These are phyloP conservation scores for Hiodon tergisus DNA, from an alignment of 2,113 vertebrate species.

Conservation along the genomic window DNA sequence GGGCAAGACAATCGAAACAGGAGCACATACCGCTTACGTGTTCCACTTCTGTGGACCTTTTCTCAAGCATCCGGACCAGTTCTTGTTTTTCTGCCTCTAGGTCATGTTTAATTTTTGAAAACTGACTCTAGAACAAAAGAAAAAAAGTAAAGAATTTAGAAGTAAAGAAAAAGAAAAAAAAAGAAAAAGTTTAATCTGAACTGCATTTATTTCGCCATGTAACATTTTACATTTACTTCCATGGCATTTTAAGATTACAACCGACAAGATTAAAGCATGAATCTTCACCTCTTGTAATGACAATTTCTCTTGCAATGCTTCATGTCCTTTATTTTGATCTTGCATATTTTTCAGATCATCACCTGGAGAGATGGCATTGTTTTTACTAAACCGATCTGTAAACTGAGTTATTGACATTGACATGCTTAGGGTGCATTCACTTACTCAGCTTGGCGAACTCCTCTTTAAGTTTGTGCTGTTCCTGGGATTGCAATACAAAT, in stretches of 20 bases:
- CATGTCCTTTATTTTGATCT: constrained; percentile 77
- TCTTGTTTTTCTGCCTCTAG: constrained; percentile 89
- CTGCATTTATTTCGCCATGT: background rate
- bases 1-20: background rate
- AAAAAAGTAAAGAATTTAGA: constrained; percentile 2
- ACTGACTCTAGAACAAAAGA: constrained; percentile 58
- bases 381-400: background rate
- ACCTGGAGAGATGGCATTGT: constrained; percentile 49
- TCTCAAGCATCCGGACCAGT: constrained; percentile 80
- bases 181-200: background rate
- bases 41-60: constrained; percentile 79
- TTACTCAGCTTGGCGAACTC: constrained; percentile 76
- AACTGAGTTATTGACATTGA: no score
- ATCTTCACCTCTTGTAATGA: constrained; percentile 70
- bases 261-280: no score
- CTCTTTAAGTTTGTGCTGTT: constrained; percentile 72
- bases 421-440: constrained; percentile 24
- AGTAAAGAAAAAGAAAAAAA: background rate
- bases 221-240: background rate
- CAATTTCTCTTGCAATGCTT: constrained; percentile 61
- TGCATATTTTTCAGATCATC: constrained; percentile 67
- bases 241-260: background rate
- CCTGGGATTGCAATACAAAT: constrained; percentile 75
- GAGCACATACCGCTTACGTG: constrained; percentile 76
- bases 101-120: constrained; percentile 81